Evolutionary conservation across 2,888 invertebrate genomes (phyloP).

Genomic region (Gasteruption jaculator): DNA sequence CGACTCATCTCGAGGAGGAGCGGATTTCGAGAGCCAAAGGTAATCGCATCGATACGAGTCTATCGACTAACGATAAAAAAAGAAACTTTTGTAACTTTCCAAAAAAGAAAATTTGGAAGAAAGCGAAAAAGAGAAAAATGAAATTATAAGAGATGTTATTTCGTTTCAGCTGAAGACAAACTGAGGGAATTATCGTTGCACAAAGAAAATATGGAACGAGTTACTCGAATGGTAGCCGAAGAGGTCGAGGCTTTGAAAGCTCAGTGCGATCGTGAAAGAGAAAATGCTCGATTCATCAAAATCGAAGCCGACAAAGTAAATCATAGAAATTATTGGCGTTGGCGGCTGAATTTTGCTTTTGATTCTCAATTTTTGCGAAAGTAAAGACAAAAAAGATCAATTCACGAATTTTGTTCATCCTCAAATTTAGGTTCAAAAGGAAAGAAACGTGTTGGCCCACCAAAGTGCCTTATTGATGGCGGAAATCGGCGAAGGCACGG

Average conservation of each 20-base stretch:
- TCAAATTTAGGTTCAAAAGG: conserved; percentile 58
- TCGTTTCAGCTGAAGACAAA: conserved; percentile 31
- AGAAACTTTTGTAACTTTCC: neutral
- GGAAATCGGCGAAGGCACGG: conserved; percentile 58
- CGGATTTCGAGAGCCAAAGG: conserved; percentile 42
- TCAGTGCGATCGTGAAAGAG: conserved; percentile 61
- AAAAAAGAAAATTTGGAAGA: too few relatives aligned
- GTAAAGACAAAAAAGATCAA: too few relatives aligned
- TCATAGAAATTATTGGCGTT: neutral
- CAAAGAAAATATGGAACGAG: conserved; percentile 62
- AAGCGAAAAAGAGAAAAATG: conserved; percentile 27
- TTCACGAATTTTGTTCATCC: neutral
- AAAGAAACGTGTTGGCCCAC: conserved; percentile 62
- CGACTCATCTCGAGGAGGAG: conserved; percentile 56
- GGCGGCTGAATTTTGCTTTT: neutral
- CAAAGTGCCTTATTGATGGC: conserved; percentile 65
- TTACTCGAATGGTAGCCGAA: conserved; percentile 63
- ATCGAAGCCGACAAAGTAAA: conserved; percentile 50
- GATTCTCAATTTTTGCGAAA: neutral
- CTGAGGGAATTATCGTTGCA: conserved; percentile 41
- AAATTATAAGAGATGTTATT: too few relatives aligned
- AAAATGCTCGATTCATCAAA: conserved; percentile 54
- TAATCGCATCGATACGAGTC: conserved; percentile 23
- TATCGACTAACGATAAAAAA: too few relatives aligned
- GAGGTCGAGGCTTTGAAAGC: conserved; percentile 62